Base-by-base conservation (phyloP, 1,140 invertebrate species). In the Temnothorax curvispinosus region DNA sequence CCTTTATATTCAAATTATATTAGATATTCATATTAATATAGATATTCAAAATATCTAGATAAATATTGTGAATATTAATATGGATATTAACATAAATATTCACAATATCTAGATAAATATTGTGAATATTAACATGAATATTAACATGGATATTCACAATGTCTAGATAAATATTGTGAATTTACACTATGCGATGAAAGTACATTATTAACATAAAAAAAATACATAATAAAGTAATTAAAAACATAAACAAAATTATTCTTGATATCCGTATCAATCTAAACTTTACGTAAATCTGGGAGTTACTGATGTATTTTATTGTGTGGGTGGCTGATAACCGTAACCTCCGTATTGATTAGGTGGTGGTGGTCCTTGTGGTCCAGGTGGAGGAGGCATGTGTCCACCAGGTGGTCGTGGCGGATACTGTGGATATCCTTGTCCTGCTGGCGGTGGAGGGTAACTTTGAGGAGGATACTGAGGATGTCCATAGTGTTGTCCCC, bases 281-380 rank as follows among this genome's bases (percentile, higher is more conserved):
- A 50, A 65, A 41, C 56, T 35, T 44, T 77, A 75, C 54, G 54
- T 52, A 32, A 82, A 82, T 90, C 88, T 86, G 81, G 2, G 21
- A 76, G 41, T 77, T 74, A 75, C 80, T 75, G 38, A 72, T 60
- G 50, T 71, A 60, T 41, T 91, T 93, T 93, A 96, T 89, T 95
- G 95, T 38, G 95, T 94, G 56, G 95, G 95, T 47, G 95, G 95
- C 87, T 96, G 96, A 90, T 96, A 96, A 6, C 94, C 95, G 76
- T 96, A 96, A 11, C 95, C 95, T 54, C 94, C 92, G 80, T 96
- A 96, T 74, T 96, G 96, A 90, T 95, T 95, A 15, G 95, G 94
- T 9, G 94, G 94, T 8, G 94, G 94, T 41, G 94, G 95, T 54
- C 95, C 95, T 82, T 96, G 95, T 32, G 95, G 95, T 15, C 95